Conservation (phyloP, 2,113 vertebrate species). For the Mesocricetus auratus region DNA sequence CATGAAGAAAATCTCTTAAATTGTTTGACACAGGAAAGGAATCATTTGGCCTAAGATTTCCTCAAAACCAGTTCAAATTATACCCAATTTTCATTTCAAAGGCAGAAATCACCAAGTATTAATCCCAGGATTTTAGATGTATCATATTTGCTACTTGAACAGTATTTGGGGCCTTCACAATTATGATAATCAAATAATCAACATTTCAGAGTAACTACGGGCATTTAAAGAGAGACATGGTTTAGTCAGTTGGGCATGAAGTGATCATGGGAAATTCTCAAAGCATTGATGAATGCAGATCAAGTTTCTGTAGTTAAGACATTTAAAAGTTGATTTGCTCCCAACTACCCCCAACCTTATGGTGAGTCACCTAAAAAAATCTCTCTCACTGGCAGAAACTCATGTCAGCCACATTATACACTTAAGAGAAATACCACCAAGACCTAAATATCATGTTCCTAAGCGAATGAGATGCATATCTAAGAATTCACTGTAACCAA, state of each 20-base stretch:
- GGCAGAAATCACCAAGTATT: slow-evolving; percentile 73
- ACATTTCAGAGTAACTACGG: slow-evolving; percentile 64
- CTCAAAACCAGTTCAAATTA: slow-evolving; percentile 63
- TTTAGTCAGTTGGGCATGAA: slow-evolving; percentile 79
- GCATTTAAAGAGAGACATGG: background rate
- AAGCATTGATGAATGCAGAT: slow-evolving; percentile 79
- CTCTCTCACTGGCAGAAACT: slow-evolving; percentile 51
- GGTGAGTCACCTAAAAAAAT: slow-evolving; percentile 65
- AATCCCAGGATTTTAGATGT: slow-evolving; percentile 56
- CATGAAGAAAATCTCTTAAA: slow-evolving; percentile 65
- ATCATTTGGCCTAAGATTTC: slow-evolving; percentile 77
- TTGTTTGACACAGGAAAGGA: slow-evolving; percentile 71
- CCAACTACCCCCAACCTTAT: background rate
- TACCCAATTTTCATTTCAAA: slow-evolving; percentile 69
- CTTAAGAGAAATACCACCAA: slow-evolving; percentile 56
- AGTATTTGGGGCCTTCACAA: slow-evolving; percentile 68
- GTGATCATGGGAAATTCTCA: slow-evolving; percentile 82
- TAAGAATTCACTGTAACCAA: slow-evolving; percentile 74
- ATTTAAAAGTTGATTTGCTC: slow-evolving; percentile 75
- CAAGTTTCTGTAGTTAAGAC: slow-evolving; percentile 79
- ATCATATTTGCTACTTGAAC: slow-evolving; percentile 67
- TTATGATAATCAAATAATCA: slow-evolving; percentile 68
- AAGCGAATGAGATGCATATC: slow-evolving; percentile 75
- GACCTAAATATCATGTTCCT: slow-evolving; percentile 78
- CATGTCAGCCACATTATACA: slow-evolving; percentile 58